Evolutionary conservation across 1,140 invertebrate genomes (phyloP).

Genomic region (Drosophila grimshawi): DNA sequence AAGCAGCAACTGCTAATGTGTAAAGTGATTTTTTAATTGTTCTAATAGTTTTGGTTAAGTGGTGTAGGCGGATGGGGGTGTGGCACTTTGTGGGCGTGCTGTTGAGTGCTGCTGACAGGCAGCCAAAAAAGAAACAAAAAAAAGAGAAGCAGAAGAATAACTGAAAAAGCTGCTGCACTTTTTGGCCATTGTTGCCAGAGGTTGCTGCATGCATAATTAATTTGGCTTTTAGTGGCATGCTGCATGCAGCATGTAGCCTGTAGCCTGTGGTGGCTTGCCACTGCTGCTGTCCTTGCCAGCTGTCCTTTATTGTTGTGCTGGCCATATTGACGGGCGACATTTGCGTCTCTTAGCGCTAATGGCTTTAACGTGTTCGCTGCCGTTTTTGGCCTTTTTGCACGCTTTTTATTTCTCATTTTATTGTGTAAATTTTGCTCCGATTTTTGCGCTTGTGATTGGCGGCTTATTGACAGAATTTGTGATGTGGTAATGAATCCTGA

Average conservation of each 20-base stretch:
- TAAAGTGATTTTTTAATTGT: conserved; percentile 82
- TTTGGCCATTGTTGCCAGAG: conserved; percentile 34
- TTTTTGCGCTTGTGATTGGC: conserved; percentile 2
- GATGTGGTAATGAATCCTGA: conserved; percentile 18
- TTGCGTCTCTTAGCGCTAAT: conserved; percentile 64
- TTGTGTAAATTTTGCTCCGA: conserved; percentile 47
- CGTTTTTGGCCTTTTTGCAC: conserved; percentile 46
- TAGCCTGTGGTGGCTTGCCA: conserved; percentile 25
- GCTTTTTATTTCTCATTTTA: conserved; percentile 22
- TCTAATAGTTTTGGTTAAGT: conserved; percentile 61
- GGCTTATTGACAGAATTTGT: conserved; percentile 36
- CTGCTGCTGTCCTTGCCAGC: conserved; percentile 12
- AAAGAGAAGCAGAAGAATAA: conserved; percentile 12
- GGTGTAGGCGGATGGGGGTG: not conserved
- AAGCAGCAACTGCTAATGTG: conserved; percentile 57
- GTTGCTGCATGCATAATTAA: conserved; percentile 78
- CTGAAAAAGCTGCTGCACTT: conserved; percentile 44
- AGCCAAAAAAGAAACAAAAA: not conserved
- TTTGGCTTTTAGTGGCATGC: conserved; percentile 75
- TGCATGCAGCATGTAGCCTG: conserved; percentile 10
- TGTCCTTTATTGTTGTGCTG: conserved; percentile 27
- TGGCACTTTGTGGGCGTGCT: conserved; percentile 21
- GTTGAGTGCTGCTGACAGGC: conserved; percentile 60
- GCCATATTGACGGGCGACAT: conserved; percentile 65
- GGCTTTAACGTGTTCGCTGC: conserved; percentile 74